Base-by-base conservation (phyloP, 1,140 invertebrate species). In the Diuraphis noxia region DNA sequence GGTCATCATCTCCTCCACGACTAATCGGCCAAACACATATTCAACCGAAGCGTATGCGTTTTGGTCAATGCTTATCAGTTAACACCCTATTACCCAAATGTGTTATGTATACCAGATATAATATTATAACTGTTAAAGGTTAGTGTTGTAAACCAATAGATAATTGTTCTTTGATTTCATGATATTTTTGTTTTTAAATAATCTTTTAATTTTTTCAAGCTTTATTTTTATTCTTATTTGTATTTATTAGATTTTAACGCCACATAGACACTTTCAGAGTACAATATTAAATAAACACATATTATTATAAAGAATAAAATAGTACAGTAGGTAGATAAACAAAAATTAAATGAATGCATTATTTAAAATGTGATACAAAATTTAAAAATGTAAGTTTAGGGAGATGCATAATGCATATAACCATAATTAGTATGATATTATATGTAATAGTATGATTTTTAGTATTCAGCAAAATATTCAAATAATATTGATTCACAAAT, bases 1-100 rank as follows among this genome's bases (percentile, higher is more conserved):
- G 52, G 87, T 88, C 87, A 88, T 88, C 52, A 72, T 72, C 36
- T 88, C 10, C 40, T 63, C 87, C 38, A 63, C 21, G 36, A 41
- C 87, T 41, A 88, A 88, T 72, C 52, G 56, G 38, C 30, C 25
- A 41, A 88, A 88, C 36, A 13, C 86, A n/a, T 43, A 82, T 79
- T 84, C 30, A 84, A 30, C 41, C n/a, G 19, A 43, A 43, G 40
- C 82, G 6, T 43, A 84, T 84, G 25, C 9, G 41, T 84, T n/a
- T 84, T 30, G 81, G 6, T n/a, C 40, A 43, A 43, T 84, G 40
- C 17, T 43, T 43, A 43, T 84, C 40, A n/a, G 40, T 84, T 84
- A 43, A 43, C 81, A 82, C 9, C 77, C 8, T 81, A 36, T 79
- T 36, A 40, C 21, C 77, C 36, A 63, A 63, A 63, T n/a, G 72